phyloP scores from a whole-genome alignment of 2,888 invertebrate genomes.

The Trissolcus japonicus region DNA sequence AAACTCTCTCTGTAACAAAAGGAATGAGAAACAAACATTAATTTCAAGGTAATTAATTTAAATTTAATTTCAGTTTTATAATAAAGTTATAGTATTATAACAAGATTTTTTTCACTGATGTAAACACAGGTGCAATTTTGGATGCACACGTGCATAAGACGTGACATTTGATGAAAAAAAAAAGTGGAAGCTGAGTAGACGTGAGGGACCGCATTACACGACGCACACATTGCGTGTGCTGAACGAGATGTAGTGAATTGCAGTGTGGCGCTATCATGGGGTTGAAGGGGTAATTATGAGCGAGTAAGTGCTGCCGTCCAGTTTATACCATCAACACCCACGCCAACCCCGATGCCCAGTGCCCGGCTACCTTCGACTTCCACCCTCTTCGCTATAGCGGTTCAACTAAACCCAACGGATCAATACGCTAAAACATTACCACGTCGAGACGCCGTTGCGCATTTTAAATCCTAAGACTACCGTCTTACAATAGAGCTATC shows the following conservation, averaged over 20 bases:
- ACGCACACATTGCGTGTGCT: slow-evolving; percentile 41
- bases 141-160: slow-evolving; percentile 41
- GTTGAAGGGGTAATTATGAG: slow-evolving; percentile 71
- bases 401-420: slow-evolving; percentile 72
- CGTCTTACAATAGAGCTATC: slow-evolving; percentile 51
- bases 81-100: neutral
- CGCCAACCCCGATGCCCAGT: slow-evolving; percentile 52
- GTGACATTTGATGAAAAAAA: slow-evolving; percentile 33
- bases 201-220: slow-evolving; percentile 41
- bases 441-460: slow-evolving; percentile 69
- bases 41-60: slow-evolving; percentile 50
- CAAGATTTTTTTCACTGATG: neutral
- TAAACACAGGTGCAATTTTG: slow-evolving; percentile 39
- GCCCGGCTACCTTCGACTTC: slow-evolving; percentile 60
- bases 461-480: slow-evolving; percentile 62
- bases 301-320: slow-evolving; percentile 74
- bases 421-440: slow-evolving; percentile 76
- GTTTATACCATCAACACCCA: slow-evolving; percentile 66
- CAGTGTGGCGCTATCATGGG: slow-evolving; percentile 59
- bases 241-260: slow-evolving; percentile 56
- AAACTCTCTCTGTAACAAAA: slow-evolving; percentile 67
- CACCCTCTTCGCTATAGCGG: slow-evolving; percentile 64
- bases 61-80: slow-evolving; percentile 64
- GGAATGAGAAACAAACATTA: neutral
- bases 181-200: slow-evolving; percentile 45